Evolutionary conservation across 2,113 vertebrate genomes (phyloP), one percentile per base, ranked within the genome.

Genomic region (Leucosticte australis): DNA sequence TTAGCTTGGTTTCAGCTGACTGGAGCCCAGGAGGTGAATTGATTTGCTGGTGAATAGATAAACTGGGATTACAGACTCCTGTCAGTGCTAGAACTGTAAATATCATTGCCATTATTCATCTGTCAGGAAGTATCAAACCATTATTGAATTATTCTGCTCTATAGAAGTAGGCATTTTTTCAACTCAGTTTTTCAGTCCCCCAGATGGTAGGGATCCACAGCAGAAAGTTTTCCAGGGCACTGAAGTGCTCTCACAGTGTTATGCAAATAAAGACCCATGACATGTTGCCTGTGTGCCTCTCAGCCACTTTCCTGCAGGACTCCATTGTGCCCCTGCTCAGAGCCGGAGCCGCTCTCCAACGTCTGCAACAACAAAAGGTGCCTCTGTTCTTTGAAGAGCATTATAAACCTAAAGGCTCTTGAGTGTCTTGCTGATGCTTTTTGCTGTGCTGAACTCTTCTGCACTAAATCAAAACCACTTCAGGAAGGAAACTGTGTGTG

Each of bases 381-480:
- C 83, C 93, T 88, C 57, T 93, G 77, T 64, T 83, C 84, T 88
- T 84, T 87, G 89, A 71, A 94, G n/a, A 75, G 59, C 62, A 21
- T 81, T 56, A 28, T 44, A 91, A 76, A 93, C 94, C 70, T 39
- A 88, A 85, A 16, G 4, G 41, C 64, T 87, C 79, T 90, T 65
- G 44, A 94, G 41, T 26, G 76, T 74, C 62, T 88, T 5, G 2
- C 41, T 80, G 83, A 56, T 71, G 57, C 53, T 26, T 83, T 96
- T 92, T 80, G 22, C 74, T 59, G 19, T 37, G 50, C 75, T 80
- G 41, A 60, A 47, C 89, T 85, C 65, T 41, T 57, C 49, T 67
- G 41, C 21, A 3, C 52, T 69, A 56, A 65, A 56, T 49, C 46
- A 79, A 90, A 95, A 87, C 39, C 41, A 55, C 83, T 90, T 83